Conservation (phyloP, 2,888 invertebrate genomes). For the Yponomeuta sedellus region DNA sequence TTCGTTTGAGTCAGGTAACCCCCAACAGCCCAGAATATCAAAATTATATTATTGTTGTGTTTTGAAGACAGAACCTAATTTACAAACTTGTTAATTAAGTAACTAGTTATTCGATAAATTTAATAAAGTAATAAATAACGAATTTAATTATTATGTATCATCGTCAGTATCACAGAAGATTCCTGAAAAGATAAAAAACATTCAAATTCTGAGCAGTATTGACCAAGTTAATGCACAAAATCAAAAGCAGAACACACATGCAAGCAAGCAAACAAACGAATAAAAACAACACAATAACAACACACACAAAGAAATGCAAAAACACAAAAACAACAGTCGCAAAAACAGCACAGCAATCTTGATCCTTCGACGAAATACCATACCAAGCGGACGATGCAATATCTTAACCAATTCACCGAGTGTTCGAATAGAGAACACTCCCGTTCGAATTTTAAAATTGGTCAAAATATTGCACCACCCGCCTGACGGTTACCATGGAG, state of each 20-base stretch:
- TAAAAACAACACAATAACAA: conserved; percentile 21
- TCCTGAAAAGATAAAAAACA: too few relatives aligned
- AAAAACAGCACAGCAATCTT: conserved; percentile 21
- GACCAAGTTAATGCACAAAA: not conserved
- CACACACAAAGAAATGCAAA: conserved; percentile 20
- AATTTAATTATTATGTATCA: too few relatives aligned
- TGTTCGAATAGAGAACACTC: conserved; percentile 27
- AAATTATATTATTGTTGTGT: too few relatives aligned
- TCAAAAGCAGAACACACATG: conserved; percentile 13
- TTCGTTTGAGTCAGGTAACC: too few relatives aligned
- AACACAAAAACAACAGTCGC: conserved; percentile 20
- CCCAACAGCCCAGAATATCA: too few relatives aligned
- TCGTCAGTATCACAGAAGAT: too few relatives aligned
- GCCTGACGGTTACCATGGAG: conserved; percentile 43
- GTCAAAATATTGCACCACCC: conserved; percentile 73
- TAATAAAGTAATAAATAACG: too few relatives aligned
- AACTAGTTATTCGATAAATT: too few relatives aligned
- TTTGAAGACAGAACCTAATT: too few relatives aligned
- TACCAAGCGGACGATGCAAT: conserved; percentile 70
- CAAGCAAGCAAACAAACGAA: conserved; percentile 14
- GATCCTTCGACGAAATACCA: conserved; percentile 45
- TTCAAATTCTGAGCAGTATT: not conserved
- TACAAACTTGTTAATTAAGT: too few relatives aligned
- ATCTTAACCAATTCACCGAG: conserved; percentile 72
- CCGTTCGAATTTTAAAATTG: conserved; percentile 56